Evolutionary conservation across 2,888 invertebrate species (phyloP).

Genomic region (Epiperipatus broadwayi): DNA sequence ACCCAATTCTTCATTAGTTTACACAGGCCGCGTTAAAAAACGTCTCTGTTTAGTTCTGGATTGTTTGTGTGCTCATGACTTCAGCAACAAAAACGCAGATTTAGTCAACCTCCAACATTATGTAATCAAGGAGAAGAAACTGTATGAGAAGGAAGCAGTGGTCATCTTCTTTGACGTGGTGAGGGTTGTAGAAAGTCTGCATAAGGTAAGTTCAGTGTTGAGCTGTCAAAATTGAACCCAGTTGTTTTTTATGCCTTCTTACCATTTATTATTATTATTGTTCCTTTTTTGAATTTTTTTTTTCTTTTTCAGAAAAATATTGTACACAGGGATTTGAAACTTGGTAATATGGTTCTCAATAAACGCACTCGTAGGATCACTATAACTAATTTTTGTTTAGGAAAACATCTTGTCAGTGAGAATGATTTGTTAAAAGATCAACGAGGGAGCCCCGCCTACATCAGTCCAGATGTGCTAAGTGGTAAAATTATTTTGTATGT

Average conservation of each 20-base stretch:
- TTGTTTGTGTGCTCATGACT: constrained; percentile 49
- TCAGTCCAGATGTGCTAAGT: constrained; percentile 55
- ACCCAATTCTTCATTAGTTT: constrained; percentile 24
- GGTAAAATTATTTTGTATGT: too few relatives aligned
- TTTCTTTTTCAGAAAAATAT: constrained; percentile 42
- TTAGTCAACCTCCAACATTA: constrained; percentile 50
- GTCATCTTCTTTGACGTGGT: constrained; percentile 53
- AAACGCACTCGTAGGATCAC: constrained; percentile 41
- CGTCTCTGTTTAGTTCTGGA: constrained; percentile 51
- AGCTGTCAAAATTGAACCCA: not conserved
- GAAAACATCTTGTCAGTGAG: constrained; percentile 51
- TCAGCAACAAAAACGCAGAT: constrained; percentile 30
- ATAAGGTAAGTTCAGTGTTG: constrained; percentile 36
- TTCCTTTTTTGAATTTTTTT: constrained; percentile 14
- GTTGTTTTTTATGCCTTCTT: constrained; percentile 7
- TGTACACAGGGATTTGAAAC: constrained; percentile 53
- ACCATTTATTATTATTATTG: too few relatives aligned
- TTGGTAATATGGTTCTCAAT: constrained; percentile 55
- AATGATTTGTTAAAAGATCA: constrained; percentile 50
- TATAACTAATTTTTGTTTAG: constrained; percentile 55
- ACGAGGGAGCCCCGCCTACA: constrained; percentile 57
- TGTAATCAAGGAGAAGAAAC: constrained; percentile 52
- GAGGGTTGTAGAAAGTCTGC: constrained; percentile 48
- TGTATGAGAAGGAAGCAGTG: constrained; percentile 50
- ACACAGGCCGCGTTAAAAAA: constrained; percentile 25